A percentile compares a stretch with the other conserved stretches of the same genome.
Conservation (phyloP, 1,140 invertebrate genomes). For the Temnothorax curvispinosus region DNA sequence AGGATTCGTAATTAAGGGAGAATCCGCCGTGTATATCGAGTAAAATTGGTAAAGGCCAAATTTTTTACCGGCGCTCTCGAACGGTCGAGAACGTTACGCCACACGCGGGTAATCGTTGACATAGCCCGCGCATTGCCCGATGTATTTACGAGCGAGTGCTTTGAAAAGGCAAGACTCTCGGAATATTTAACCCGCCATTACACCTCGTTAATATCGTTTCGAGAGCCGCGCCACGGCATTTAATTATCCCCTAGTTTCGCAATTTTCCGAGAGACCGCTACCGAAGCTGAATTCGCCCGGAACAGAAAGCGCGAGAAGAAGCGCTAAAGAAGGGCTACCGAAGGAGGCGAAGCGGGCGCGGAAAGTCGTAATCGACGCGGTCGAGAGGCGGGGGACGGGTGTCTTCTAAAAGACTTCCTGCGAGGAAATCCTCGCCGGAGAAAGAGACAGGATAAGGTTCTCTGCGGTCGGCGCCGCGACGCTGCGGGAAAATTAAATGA, state of each 20-base stretch:
- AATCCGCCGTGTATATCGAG: background rate
- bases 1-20: background rate
- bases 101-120: conserved; percentile 20
- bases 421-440: conserved; percentile 2
- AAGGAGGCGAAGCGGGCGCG: conserved; percentile 15
- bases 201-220: conserved; percentile 54
- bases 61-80: background rate
- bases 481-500: conserved; percentile 85
- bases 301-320: conserved; percentile 29
- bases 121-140: conserved; percentile 11
- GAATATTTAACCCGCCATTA: conserved; percentile 53
- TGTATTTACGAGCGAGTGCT: conserved; percentile 55
- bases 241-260: conserved; percentile 50
- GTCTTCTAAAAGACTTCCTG: conserved; percentile 67
- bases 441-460: background rate
- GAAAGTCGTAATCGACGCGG: conserved; percentile 20
- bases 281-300: background rate
- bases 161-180: conserved; percentile 33
- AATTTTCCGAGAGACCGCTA: conserved; percentile 33
- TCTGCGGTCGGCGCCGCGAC: conserved; percentile 46
- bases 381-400: background rate
- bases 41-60: conserved; percentile 10
- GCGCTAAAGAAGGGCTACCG: conserved; percentile 4
- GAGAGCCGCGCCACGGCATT: conserved; percentile 36
- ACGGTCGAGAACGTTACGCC: background rate